phyloP scores from a whole-genome alignment of 2,888 invertebrate genomes.

The Agrotis clavis region DNA sequence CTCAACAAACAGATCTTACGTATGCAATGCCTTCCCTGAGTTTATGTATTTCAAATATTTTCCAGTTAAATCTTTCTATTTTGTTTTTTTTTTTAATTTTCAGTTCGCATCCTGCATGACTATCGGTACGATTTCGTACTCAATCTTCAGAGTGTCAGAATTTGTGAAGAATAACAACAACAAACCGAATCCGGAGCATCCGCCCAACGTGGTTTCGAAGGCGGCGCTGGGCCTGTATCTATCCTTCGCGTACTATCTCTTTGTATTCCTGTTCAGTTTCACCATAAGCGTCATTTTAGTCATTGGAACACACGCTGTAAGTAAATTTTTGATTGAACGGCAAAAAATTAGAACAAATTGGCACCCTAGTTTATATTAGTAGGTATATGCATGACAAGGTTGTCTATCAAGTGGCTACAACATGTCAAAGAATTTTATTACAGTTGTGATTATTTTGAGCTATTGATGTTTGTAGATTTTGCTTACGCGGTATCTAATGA shows the following conservation, averaged over 20 bases:
- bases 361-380: no score
- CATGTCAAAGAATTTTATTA: no score
- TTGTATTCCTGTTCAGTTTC: constrained; percentile 78
- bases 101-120: constrained; percentile 77
- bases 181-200: constrained; percentile 69
- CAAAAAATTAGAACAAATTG: no score
- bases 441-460: no score
- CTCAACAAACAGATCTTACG: no score
- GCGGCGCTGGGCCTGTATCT: constrained; percentile 79
- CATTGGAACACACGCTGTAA: constrained; percentile 82
- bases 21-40: no score
- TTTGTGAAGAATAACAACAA: constrained; percentile 71
- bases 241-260: constrained; percentile 79
- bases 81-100: constrained; percentile 59
- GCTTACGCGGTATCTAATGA: no score
- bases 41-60: background rate
- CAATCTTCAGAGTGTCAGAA: constrained; percentile 75
- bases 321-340: constrained; percentile 38
- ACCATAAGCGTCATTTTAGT: constrained; percentile 78
- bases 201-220: constrained; percentile 73
- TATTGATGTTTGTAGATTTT: no score
- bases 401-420: no score
- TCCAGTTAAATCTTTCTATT: background rate
- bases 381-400: no score
- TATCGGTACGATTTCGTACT: constrained; percentile 71